Percentiles rank a stretch among this genome's conserved stretches.
Evolutionary conservation across 2,888 invertebrate species (phyloP).

Genomic region (Rhodophaea formosa): DNA sequence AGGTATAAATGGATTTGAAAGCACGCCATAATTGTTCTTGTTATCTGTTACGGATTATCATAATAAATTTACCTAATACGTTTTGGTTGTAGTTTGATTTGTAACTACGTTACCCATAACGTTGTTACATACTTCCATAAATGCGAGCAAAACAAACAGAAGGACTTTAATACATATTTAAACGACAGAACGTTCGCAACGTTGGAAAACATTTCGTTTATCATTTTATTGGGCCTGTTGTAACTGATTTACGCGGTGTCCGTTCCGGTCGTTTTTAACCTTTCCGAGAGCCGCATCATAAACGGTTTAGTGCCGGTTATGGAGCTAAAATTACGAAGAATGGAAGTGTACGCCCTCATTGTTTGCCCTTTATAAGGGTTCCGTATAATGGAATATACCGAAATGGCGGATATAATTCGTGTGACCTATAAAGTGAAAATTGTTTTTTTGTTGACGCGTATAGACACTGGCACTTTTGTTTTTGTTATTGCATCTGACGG

Average conservation of each 20-base stretch:
- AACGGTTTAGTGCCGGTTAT: conserved; percentile 74
- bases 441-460: conserved; percentile 40
- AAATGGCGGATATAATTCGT: conserved; percentile 72
- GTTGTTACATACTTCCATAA: too few relatives aligned
- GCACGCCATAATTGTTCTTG: too few relatives aligned
- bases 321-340: conserved; percentile 72
- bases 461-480: conserved; percentile 18
- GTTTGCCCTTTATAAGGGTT: conserved; percentile 71
- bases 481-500: conserved; percentile 25
- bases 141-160: neutral
- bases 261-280: conserved; percentile 68
- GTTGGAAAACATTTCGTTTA: conserved; percentile 47
- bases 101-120: too few relatives aligned
- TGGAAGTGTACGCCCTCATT: conserved; percentile 65
- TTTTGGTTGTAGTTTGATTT: too few relatives aligned
- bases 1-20: too few relatives aligned
- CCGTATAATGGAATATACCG: conserved; percentile 66
- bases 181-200: conserved; percentile 37
- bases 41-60: too few relatives aligned
- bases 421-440: conserved; percentile 66
- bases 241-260: conserved; percentile 61
- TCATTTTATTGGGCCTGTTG: conserved; percentile 55
- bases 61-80: too few relatives aligned
- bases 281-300: conserved; percentile 73
- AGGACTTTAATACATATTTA: conserved; percentile 5